Evolutionary conservation across 2,888 invertebrate genomes (phyloP), one percentile per base, ranked within the genome.

Genomic region (Diadegma fenestrale): DNA sequence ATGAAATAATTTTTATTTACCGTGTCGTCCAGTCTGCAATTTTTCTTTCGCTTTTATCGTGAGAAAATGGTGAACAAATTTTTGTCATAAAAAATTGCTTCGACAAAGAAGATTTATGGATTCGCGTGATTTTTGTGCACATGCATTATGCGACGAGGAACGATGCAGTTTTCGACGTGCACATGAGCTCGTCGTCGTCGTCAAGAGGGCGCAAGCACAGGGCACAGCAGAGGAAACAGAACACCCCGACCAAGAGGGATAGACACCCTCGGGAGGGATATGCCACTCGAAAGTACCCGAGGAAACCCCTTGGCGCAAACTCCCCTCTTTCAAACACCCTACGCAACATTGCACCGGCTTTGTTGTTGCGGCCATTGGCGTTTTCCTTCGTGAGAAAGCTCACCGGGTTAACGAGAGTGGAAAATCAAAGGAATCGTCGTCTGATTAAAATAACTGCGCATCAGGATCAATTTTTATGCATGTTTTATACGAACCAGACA

Each of bases 201-300:
- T 68, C 61, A 68, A 37, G 61, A 45, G 69, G 77, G 72, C 72
- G 80, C 54, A 12, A 54, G 54, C 64, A 71, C 75, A 72, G 72
- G 54, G 14, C 5, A 84, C 87, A 86, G 87, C 87, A 86, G 87
- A 89, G 90, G 90, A 90, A 90, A 90, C 90, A 87, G 90, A 89
- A 76, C 30, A 71, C 66, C 88, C 69, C 87, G 88, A 71, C 88
- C 89, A 88, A 88, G 88, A 88, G 87, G 89, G 90, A 91, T 89
- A 91, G 90, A 89, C 91, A 91, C 91, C 91, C 91, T 89, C 88
- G 89, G 88, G 90, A 90, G 87, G 71, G 71, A 41, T 51, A 87
- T 89, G 89, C 85, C 80, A 79, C 82, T 83, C 75, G 81, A 80
- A 76, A 82, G 78, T 85, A 81, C 84, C 69, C 64, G 85, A 87